Evolutionary conservation across 2,888 invertebrate genomes (phyloP), one percentile per base, ranked within the genome.

Genomic region (Drosophila testacea): DNA sequence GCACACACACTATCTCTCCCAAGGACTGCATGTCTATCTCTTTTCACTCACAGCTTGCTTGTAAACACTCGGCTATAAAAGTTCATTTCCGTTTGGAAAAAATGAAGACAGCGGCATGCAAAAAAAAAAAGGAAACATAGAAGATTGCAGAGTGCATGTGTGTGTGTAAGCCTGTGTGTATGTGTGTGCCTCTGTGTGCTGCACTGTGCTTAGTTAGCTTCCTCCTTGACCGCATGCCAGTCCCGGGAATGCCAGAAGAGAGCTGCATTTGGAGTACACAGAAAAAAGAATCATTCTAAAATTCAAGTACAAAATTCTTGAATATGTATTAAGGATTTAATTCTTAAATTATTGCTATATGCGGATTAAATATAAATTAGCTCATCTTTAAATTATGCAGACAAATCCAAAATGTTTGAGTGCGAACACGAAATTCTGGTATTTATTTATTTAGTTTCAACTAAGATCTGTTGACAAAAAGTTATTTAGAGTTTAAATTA

Each of bases 41-140:
- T 2, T 52, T 60, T 52, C 16, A 48, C 30, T 22, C 22, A 34
- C 22, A 46, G 41, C 22, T 32, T 66, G 62, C 67, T 57, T 62
- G 57, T 60, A 52, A 60, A 69, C 72, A 72, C 41, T 72, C 41
- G 6, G 60, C 70, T 54, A 64, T 60, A 71, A 69, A 64, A 69
- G 71, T 71, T 69, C 59, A 69, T 71, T 71, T 69, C 63, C 59
- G 69, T 64, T 71, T 71, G 63, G 44, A n/a, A 44, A 66, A 71
- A 56, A 66, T 47, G 22, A 38, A 66, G 55, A 48, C 38, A 34
- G 32, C 30, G 32, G 5, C 22, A 50, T n/a, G 27, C 6, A 16
- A 47, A 44, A 54, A 47, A 44, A 54, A 22, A 41, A 39, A 10
- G 11, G 4, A 11, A n/a, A 22, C 16, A 42, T 28, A 41, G 42